phyloP scores from a whole-genome alignment of 2,113 vertebrate species.

The Xenopus borealis region DNA sequence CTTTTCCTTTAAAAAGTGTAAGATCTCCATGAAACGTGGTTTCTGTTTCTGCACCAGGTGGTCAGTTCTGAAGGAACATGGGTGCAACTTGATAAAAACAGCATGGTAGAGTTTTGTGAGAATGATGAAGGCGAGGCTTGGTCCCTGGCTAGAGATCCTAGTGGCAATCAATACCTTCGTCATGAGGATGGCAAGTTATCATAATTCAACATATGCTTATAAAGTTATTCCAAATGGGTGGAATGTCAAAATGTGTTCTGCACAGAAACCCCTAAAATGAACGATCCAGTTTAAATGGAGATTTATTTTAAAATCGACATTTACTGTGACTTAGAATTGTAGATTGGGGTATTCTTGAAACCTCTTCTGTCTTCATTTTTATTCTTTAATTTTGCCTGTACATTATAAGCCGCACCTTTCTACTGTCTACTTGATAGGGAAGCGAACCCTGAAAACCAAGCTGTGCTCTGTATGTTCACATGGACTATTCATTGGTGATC shows the following conservation, averaged over 20 bases:
- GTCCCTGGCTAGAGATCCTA: slow-evolving; percentile 94
- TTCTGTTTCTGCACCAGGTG: slow-evolving; percentile 83
- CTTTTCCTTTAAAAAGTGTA: background rate
- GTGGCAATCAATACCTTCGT: slow-evolving; percentile 95
- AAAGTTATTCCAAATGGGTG: background rate
- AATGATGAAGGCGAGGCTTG: slow-evolving; percentile 97
- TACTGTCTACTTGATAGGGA: too few species aligned
- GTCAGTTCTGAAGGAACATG: slow-evolving; percentile 94
- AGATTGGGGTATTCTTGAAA: too few species aligned
- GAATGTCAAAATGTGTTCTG: background rate
- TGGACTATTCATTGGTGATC: too few species aligned
- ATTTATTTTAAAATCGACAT: too few species aligned
- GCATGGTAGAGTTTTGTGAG: slow-evolving; percentile 98
- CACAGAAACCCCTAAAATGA: slow-evolving; percentile 1
- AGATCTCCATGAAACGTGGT: slow-evolving; percentile 54
- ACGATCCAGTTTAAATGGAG: too few species aligned
- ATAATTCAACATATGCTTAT: slow-evolving; percentile 55
- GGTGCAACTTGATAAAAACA: slow-evolving; percentile 99
- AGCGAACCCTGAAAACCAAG: too few species aligned
- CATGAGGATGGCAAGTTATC: slow-evolving; percentile 89
- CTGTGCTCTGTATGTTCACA: too few species aligned
- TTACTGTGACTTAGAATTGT: too few species aligned
- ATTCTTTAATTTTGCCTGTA: too few species aligned
- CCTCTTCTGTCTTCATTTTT: too few species aligned
- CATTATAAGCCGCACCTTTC: too few species aligned